Percentiles rank a stretch among this genome's conserved stretches.
phyloP scores from a whole-genome alignment of 2,888 invertebrate species.

The Macaria liturata region DNA sequence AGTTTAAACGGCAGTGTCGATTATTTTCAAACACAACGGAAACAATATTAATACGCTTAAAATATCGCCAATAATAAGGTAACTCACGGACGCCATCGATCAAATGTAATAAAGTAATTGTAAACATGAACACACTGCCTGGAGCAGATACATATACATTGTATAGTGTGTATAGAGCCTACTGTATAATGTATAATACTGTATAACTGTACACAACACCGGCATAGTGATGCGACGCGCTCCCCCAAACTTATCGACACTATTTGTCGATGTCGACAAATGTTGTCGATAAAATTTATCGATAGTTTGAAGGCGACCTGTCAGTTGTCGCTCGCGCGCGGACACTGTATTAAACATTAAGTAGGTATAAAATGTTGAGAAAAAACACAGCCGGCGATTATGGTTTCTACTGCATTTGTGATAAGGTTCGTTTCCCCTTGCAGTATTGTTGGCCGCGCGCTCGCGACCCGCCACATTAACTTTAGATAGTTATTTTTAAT shows the following conservation, averaged over 20 bases:
- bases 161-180: conserved; percentile 32
- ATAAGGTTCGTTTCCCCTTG: conserved; percentile 56
- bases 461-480: conserved; percentile 61
- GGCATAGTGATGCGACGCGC: conserved; percentile 23
- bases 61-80: conserved; percentile 34
- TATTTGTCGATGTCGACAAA: conserved; percentile 13
- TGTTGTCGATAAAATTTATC: conserved; percentile 13
- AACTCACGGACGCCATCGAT: conserved; percentile 38
- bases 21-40: background rate
- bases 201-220: too few relatives aligned
- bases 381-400: conserved; percentile 53
- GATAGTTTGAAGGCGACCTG: conserved; percentile 12
- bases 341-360: conserved; percentile 39
- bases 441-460: conserved; percentile 46
- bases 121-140: conserved; percentile 38
- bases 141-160: conserved; percentile 45
- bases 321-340: conserved; percentile 45
- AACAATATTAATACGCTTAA: conserved; percentile 36
- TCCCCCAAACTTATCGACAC: conserved; percentile 27
- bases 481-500: conserved; percentile 77
- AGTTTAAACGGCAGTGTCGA: conserved; percentile 5
- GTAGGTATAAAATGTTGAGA: conserved; percentile 47
- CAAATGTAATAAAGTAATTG: conserved; percentile 40
- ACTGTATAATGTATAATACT: conserved; percentile 21
- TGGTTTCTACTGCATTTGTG: conserved; percentile 61